Percentiles rank a stretch among this genome's conserved stretches.
Evolutionary conservation across 2,888 invertebrate species (phyloP).

Genomic region (Cephus runcator): DNA sequence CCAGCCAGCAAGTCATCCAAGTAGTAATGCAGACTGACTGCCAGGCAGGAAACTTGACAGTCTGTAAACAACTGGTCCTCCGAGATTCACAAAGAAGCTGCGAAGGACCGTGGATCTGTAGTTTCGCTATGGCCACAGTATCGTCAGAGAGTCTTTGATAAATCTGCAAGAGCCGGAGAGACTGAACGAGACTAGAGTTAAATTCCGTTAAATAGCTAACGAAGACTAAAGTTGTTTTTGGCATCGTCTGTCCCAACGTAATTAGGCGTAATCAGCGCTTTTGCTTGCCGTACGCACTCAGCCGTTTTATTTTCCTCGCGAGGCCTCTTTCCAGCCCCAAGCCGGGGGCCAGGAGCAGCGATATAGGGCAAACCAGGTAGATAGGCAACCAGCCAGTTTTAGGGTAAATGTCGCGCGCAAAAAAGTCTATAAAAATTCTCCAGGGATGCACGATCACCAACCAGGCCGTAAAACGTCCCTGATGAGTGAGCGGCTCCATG

Average conservation of each 20-base stretch:
- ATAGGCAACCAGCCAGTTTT: neutral
- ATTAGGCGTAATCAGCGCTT: conserved; percentile 19
- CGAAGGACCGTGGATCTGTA: neutral
- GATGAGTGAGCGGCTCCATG: neutral
- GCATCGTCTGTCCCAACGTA: conserved; percentile 7
- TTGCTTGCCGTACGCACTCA: conserved; percentile 8
- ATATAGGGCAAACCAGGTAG: neutral
- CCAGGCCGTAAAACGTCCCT: neutral
- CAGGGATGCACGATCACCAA: neutral
- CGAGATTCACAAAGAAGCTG: conserved; percentile 7
- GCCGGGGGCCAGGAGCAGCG: neutral
- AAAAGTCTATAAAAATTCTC: neutral
- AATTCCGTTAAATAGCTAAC: conserved; percentile 15
- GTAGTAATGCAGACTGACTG: neutral
- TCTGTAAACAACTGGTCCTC: conserved; percentile 13
- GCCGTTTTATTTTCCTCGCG: conserved; percentile 9
- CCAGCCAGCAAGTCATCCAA: neutral
- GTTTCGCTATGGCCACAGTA: neutral
- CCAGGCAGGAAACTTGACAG: conserved; percentile 4
- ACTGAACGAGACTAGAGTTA: neutral
- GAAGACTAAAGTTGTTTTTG: conserved; percentile 18
- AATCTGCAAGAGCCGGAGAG: neutral
- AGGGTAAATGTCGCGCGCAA: neutral
- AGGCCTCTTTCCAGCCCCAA: neutral
- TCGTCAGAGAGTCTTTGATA: neutral